Conservation (phyloP, 2,888 invertebrate genomes). For the Cryptus armator region DNA sequence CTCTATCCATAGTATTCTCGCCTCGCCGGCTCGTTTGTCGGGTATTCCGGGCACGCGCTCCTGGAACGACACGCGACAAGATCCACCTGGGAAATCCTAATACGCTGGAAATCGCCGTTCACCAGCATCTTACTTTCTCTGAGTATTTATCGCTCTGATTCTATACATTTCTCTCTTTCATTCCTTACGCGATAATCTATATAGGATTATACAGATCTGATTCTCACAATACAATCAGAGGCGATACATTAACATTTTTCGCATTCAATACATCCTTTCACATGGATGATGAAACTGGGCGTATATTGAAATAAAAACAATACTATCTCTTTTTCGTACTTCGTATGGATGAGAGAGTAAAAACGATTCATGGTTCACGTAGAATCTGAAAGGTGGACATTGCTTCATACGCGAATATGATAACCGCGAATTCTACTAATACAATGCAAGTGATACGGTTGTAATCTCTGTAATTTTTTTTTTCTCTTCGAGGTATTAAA, state of each 20-base stretch:
- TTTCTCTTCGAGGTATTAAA: background rate
- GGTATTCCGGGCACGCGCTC: slow-evolving; percentile 71
- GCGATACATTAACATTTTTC: background rate
- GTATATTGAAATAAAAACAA: too few species aligned
- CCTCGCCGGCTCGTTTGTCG: background rate
- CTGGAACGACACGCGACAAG: slow-evolving; percentile 69
- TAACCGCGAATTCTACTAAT: background rate
- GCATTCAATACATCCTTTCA: too few species aligned
- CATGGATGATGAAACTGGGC: too few species aligned
- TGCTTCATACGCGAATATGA: too few species aligned
- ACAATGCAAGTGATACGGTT: background rate
- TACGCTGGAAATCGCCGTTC: slow-evolving; percentile 37
- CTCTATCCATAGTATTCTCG: slow-evolving; percentile 14
- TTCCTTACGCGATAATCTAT: background rate
- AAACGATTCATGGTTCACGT: too few species aligned
- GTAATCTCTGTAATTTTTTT: background rate
- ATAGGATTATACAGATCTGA: background rate
- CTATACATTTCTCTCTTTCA: background rate
- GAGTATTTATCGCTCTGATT: slow-evolving; percentile 3
- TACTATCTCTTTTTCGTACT: too few species aligned
- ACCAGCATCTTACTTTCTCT: background rate
- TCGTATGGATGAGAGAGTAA: too few species aligned
- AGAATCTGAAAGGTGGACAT: too few species aligned
- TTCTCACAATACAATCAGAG: background rate
- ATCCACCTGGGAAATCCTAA: slow-evolving; percentile 73